A percentile compares a stretch with the other conserved stretches of the same genome.
Evolutionary conservation across 2,888 invertebrate species (phyloP).

Genomic region (Mythimna loreyi): DNA sequence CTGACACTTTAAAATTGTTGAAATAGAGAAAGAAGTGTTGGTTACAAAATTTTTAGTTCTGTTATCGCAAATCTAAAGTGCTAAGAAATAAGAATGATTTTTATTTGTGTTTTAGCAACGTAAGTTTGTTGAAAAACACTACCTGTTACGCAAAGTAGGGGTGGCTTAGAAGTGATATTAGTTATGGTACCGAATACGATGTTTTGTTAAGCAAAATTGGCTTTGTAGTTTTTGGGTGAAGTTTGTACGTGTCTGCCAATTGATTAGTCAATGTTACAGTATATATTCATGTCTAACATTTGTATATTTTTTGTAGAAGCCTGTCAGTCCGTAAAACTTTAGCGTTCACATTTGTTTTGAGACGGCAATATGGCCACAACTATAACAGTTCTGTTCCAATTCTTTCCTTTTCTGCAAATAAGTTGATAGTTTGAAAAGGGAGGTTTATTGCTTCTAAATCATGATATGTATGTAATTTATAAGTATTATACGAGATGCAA

Average conservation of each 20-base stretch:
- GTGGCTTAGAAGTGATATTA: conserved; percentile 61
- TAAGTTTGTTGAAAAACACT: conserved; percentile 56
- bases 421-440: too few species aligned
- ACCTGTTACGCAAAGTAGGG: conserved; percentile 79
- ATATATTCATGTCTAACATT: conserved; percentile 13
- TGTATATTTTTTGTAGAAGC: conserved; percentile 15
- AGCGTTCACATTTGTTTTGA: too few species aligned
- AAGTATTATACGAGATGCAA: too few species aligned
- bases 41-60: conserved; percentile 31
- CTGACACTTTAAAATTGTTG: conserved; percentile 11
- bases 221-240: conserved; percentile 54
- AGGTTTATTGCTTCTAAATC: too few species aligned
- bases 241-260: conserved; percentile 59
- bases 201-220: conserved; percentile 68
- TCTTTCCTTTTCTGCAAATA: too few species aligned
- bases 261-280: conserved; percentile 52
- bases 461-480: too few species aligned
- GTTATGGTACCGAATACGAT: conserved; percentile 60
- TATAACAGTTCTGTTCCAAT: too few species aligned
- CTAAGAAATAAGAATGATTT: conserved; percentile 34
- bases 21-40: conserved; percentile 28
- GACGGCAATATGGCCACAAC: too few species aligned
- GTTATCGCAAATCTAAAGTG: conserved; percentile 3
- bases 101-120: conserved; percentile 1
- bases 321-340: background rate